A percentile compares a stretch with the other conserved stretches of the same genome.
phyloP scores from a whole-genome alignment of 2,113 vertebrate species.

The Pipra filicauda region DNA sequence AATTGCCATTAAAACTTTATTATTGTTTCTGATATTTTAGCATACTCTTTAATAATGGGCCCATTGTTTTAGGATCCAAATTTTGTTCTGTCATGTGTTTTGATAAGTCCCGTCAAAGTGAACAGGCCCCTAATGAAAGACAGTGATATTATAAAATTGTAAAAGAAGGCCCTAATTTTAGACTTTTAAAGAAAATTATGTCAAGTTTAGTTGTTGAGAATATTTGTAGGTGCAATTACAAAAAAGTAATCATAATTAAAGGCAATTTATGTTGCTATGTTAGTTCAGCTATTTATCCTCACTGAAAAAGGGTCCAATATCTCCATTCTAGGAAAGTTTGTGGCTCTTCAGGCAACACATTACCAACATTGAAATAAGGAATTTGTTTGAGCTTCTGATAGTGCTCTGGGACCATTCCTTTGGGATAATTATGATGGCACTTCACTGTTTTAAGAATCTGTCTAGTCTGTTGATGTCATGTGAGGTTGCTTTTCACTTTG shows the following conservation, averaged over 20 bases:
- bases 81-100: not conserved
- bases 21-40: not conserved
- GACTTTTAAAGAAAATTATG: not conserved
- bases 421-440: not conserved
- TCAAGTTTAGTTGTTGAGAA: not conserved
- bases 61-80: not conserved
- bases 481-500: not conserved
- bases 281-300: not conserved
- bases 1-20: not conserved
- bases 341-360: not conserved
- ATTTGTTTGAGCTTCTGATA: not conserved
- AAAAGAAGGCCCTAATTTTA: not conserved
- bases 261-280: not conserved
- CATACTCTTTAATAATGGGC: not conserved
- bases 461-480: not conserved
- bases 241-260: not conserved
- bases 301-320: not conserved
- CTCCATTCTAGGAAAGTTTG: not conserved
- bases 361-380: not conserved
- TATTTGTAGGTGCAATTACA: not conserved
- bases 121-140: not conserved
- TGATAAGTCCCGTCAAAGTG: not conserved
- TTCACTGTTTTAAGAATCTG: not conserved
- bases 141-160: not conserved
- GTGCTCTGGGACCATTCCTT: not conserved